Evolutionary conservation across 2,113 vertebrate species (phyloP).

Genomic region (Gallinago paraguaiae): DNA sequence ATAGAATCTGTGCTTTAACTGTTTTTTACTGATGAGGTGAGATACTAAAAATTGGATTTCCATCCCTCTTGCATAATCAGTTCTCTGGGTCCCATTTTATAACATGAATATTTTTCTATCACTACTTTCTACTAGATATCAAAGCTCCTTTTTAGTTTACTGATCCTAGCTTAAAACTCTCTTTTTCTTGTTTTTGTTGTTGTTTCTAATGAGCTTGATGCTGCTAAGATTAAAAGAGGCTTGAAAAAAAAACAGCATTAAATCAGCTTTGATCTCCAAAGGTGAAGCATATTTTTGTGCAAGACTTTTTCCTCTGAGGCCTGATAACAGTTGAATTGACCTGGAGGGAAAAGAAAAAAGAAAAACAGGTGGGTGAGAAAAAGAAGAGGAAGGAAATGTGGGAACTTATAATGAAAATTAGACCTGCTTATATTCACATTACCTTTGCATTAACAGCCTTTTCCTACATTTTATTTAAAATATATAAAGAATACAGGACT

Average conservation of each 20-base stretch:
- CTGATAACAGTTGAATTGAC: slow-evolving; percentile 32
- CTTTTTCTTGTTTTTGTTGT: background rate
- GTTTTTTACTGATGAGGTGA: background rate
- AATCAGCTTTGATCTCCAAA: slow-evolving; percentile 59
- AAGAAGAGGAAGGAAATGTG: background rate
- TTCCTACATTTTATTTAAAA: background rate
- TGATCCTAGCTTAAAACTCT: background rate
- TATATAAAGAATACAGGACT: background rate
- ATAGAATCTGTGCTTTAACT: background rate
- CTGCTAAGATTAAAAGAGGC: slow-evolving; percentile 8
- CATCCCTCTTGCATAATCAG: background rate
- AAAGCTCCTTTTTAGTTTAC: slow-evolving; percentile 24
- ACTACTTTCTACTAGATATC: background rate
- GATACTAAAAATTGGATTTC: background rate
- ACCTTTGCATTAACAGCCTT: background rate
- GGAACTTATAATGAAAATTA: background rate
- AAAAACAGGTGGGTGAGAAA: slow-evolving; percentile 46
- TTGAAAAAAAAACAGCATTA: background rate
- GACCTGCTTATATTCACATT: background rate
- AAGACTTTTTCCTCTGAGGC: slow-evolving; percentile 31
- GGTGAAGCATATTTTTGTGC: slow-evolving; percentile 30
- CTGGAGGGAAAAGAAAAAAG: slow-evolving; percentile 5
- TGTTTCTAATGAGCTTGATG: slow-evolving; percentile 39
- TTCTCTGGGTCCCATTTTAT: background rate
- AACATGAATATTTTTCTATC: background rate